Base-by-base conservation (phyloP, 92 coral and sea anemone species). In the Phenganax stokvisi region DNA sequence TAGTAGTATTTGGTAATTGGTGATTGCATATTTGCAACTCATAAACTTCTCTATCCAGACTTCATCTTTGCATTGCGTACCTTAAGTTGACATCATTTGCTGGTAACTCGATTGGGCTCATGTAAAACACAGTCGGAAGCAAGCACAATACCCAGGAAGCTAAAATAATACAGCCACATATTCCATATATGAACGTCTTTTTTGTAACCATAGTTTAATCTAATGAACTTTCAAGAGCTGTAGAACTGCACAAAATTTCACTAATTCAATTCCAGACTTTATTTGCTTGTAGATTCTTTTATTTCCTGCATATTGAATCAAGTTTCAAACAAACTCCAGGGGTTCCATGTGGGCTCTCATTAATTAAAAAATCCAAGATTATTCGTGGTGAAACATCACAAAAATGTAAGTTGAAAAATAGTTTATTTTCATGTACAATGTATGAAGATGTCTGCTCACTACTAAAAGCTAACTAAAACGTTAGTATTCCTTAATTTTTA, bases 61-160 rank as follows among this genome's bases (percentile, higher is more conserved):
- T 37, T 37, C 47, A 37, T 37, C 47, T 5, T 37, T n/a, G 53
- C 7, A 37, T 16, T 10, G 53, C 54, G 7, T 68, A 68, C 73
- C 73, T 68, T 9, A 68, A 0, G 11, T 68, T 68, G 0, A 10
- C 53, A 68, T 30, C 53, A 28, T 7, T 54, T 53, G 20, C 7
- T 7, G 83, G 83, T 7, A 64, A 4, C n/a, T 47, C 65, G 10
- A 63, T 25, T 6, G 83, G 83, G 12, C 63, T 79, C 59, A 44
- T 11, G 27, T 63, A 79, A 56, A 79, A 79, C 17, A 79, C 16
- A 30, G 83, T 79, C 55, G 83, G 83, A 3, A 79, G 63, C n/a
- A 79, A 62, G 51, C 83, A 79, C 51, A 65, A 1, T 2, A 79
- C 56, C 59, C 60, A 63, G 54, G 74, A 17, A 65, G 47, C 20